Percentiles rank a stretch among this genome's conserved stretches.
Evolutionary conservation across 1,140 invertebrate genomes (phyloP).

Genomic region (Drosophila obscura): DNA sequence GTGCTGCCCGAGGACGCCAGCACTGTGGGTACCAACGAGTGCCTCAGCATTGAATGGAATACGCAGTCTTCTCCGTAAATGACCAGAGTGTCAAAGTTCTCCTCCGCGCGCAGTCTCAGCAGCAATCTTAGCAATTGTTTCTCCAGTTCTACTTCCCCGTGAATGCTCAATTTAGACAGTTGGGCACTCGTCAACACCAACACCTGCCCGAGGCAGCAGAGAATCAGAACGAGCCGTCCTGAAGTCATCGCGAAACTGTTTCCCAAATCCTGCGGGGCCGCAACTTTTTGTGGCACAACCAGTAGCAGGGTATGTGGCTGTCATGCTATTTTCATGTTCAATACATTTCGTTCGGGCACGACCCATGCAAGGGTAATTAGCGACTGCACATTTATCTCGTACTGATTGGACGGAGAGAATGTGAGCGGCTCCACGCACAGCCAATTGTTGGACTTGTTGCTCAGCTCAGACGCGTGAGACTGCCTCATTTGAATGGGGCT

Average conservation of each 20-base stretch:
- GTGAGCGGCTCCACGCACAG: slow-evolving; percentile 10
- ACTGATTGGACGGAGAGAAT: slow-evolving; percentile 11
- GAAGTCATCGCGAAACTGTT: slow-evolving; percentile 51
- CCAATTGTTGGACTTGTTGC: slow-evolving; percentile 28
- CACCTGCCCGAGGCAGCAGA: slow-evolving; percentile 17
- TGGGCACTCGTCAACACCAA: neutral
- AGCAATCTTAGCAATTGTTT: slow-evolving; percentile 27
- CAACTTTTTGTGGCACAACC: slow-evolving; percentile 3
- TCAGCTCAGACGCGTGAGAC: slow-evolving; percentile 29
- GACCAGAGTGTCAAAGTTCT: slow-evolving; percentile 38
- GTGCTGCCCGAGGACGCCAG: slow-evolving; percentile 38
- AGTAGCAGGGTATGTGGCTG: neutral
- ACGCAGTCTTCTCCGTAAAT: slow-evolving; percentile 48
- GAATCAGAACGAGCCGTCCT: slow-evolving; percentile 1
- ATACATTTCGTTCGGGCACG: slow-evolving; percentile 6
- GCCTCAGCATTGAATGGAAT: slow-evolving; percentile 38
- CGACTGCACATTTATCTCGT: slow-evolving; percentile 39
- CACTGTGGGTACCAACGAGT: slow-evolving; percentile 24
- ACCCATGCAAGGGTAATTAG: slow-evolving; percentile 34
- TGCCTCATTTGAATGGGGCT: slow-evolving; percentile 44
- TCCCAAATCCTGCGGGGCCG: neutral
- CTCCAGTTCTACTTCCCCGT: neutral
- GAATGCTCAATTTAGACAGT: neutral
- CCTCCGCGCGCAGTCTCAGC: slow-evolving; percentile 26
- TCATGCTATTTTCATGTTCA: slow-evolving; percentile 48